Base-by-base conservation (phyloP, 30 jellyfish, hydroid and myxozoan species). In the Sanderia malayensis region DNA sequence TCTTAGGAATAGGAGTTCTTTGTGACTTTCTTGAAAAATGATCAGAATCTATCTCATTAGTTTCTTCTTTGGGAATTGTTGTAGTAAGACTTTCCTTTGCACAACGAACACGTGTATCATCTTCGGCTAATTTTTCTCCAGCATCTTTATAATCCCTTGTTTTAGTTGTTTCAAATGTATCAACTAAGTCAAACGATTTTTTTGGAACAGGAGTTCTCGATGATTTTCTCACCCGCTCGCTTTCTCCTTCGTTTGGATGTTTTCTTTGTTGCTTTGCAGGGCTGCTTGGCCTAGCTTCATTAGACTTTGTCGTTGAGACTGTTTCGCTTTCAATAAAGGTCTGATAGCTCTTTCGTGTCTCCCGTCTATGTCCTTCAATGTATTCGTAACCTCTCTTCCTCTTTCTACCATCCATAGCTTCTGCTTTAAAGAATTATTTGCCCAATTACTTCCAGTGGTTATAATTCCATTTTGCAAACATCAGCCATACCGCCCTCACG, bases 341-440 rank as follows among this genome's bases (percentile, higher is more conserved):
- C 46, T 82, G 94, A 55, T 89, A 89, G 67, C 97, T 89, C 44
- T 89, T 89, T 52, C 97, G 86, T 30, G 97, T 89, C 65, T 89
- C 97, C 55, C 97, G 95, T 75, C 65, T 82, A 71, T 89, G 94
- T 20, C 97, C 97, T 65, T 89, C 97, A 22, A 52, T 85, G 57
- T 52, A 87, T 27, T 86, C 85, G 46, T 59, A 85, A 1, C 46
- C 46, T 29, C 74, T 84, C 70, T 55, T 76, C 30, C 63, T 76
- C 74, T 65, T 76, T 47, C 44, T 46, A n/a, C n/a, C n/a, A n/a
- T n/a, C n/a, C n/a, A n/a, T n/a, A n/a, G n/a, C n/a, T n/a, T n/a
- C n/a, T n/a, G n/a, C n/a, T n/a, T n/a, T n/a, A n/a, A n/a, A n/a
- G n/a, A n/a, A n/a, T n/a, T n/a, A n/a, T n/a, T n/a, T n/a, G n/a